Base-by-base conservation (phyloP, 2,888 invertebrate species). In the Harpalus rufipes region DNA sequence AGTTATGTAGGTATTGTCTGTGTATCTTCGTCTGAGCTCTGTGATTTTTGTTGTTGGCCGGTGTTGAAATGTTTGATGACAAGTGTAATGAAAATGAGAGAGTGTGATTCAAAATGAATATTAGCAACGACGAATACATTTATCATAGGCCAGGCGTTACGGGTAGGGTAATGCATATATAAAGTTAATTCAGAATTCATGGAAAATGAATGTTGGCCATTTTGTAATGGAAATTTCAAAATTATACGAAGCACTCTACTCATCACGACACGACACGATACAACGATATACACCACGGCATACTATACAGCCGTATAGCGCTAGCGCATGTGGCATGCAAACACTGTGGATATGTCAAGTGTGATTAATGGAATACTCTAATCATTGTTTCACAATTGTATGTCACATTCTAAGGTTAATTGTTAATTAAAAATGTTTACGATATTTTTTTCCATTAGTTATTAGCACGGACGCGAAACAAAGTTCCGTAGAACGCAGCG, bases 371-470 rank as follows among this genome's bases (percentile, higher is more conserved):
- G 63, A 84, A 84, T 84, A 78, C 78, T 84, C 78, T 78, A 84
- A 84, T 84, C 84, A 84, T 84, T 84, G 84, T 84, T 84, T 84
- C 65, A 78, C 84, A 84, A 84, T 84, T 84, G 84, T 84, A 65
- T 84, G 84, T 84, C 84, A 78, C 84, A 84, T 84, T 84, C 84
- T 84, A 84, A 84, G 84, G 84, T 84, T 84, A 84, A 84, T 84
- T 84, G 84, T 84, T 84, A 84, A 84, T 84, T 84, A 84, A 84
- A 84, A 84, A 84, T 84, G 65, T 84, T 84, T 84, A 84, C 84
- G 84, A 78, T 84, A 78, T 78, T 84, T 83, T 63, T 83, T 84
- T 78, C 84, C 84, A 84, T 84, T 84, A 84, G 84, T 84, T 84
- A 84, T 84, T 78, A 78, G 84, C 68, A 68, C 68, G 68, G 39